Conservation (phyloP, 2,888 invertebrate genomes). For the Agonopterix heracliana region DNA sequence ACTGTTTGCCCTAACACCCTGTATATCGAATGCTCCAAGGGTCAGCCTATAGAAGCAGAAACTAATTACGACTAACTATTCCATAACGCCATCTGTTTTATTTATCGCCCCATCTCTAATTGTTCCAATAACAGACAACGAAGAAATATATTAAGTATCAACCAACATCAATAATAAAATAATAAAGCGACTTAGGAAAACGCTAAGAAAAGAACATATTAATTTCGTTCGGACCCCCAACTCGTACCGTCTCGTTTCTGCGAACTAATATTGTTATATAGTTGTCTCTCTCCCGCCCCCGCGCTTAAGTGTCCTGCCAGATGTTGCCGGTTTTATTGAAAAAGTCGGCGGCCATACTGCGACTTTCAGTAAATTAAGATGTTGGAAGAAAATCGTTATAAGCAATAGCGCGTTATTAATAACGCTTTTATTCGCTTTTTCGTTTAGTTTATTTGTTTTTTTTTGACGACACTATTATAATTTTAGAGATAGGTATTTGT, state of each 20-base stretch:
- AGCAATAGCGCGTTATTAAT: constrained; percentile 32
- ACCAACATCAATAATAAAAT: constrained; percentile 56
- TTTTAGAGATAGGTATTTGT: too few species aligned
- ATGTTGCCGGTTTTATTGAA: constrained; percentile 73
- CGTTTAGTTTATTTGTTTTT: constrained; percentile 2
- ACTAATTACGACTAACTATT: too few species aligned
- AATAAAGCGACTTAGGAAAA: constrained; percentile 56
- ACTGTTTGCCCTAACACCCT: too few species aligned
- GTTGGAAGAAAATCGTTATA: constrained; percentile 44
- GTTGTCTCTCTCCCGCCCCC: constrained; percentile 49
- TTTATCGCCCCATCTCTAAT: constrained; percentile 4
- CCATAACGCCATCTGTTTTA: not conserved
- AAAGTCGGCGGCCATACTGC: constrained; percentile 68
- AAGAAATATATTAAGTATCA: constrained; percentile 13
- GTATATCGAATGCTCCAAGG: too few species aligned
- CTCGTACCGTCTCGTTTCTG: constrained; percentile 33
- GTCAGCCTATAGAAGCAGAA: too few species aligned
- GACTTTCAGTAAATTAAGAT: constrained; percentile 71
- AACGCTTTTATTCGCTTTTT: constrained; percentile 11
- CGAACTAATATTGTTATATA: constrained; percentile 17
- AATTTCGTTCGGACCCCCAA: constrained; percentile 54
- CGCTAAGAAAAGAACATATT: constrained; percentile 72
- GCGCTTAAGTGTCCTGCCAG: constrained; percentile 68
- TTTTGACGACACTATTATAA: too few species aligned
- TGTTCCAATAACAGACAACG: constrained; percentile 3